A percentile compares a stretch with the other conserved stretches of the same genome.
phyloP scores from a whole-genome alignment of 2,113 vertebrate species.

The Solenodon paradoxus region DNA sequence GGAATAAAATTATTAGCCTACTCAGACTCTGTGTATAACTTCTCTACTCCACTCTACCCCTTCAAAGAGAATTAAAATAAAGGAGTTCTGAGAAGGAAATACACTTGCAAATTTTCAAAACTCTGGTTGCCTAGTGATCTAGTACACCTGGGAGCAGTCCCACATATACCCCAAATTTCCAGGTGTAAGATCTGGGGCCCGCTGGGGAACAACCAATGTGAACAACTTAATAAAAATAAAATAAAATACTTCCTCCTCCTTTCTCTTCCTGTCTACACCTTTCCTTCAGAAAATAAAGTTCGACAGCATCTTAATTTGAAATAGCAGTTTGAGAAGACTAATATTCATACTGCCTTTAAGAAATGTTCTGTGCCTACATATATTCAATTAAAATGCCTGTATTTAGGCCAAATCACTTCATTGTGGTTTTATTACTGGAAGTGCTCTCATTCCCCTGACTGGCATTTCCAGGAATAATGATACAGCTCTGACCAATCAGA shows the following conservation, averaged over 20 bases:
- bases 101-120: neutral
- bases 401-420: neutral
- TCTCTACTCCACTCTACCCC: neutral
- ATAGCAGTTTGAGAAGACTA: constrained; percentile 17
- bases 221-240: no score
- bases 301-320: constrained; percentile 41
- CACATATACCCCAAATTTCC: no score
- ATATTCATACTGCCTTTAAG: constrained; percentile 17
- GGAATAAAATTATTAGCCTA: neutral
- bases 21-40: neutral
- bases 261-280: no score
- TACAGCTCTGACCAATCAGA: constrained; percentile 32
- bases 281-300: no score
- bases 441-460: neutral
- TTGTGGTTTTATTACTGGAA: constrained; percentile 30
- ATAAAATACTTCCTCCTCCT: no score
- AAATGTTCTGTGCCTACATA: neutral
- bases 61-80: neutral
- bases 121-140: no score
- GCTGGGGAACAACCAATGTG: no score
- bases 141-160: no score
- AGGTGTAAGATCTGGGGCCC: no score
- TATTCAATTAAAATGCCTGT: neutral
- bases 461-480: constrained; percentile 59
- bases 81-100: neutral